Evolutionary conservation across 2,888 invertebrate genomes (phyloP), one percentile per base, ranked within the genome.

Genomic region (Ormyrus rosae): DNA sequence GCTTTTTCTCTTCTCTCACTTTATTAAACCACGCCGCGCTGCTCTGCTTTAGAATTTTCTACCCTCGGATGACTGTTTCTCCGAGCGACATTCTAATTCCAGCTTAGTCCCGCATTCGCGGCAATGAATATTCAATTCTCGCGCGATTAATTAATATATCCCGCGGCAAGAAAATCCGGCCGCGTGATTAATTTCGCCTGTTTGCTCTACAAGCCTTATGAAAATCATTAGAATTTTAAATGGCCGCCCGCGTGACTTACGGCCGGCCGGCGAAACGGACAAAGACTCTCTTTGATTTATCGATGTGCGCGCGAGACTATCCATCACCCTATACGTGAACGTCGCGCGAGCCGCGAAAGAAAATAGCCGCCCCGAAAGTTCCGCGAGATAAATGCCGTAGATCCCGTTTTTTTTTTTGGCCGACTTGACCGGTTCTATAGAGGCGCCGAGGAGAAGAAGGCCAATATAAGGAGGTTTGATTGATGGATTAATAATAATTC

Each of bases 221-320:
- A 55, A 50, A 63, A 56, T 48, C 63, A 77, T 70, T 58, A 64
- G 63, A 77, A 70, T 64, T 77, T 70, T 56, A 70, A 71, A 77
- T 58, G 56, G 56, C 34, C 56, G 10, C 7, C 7, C 19, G 48
- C 55, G 56, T 56, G 51, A 64, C 70, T 55, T 9, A 50, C 50
- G 51, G 45, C 13, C n/a, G 10, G 11, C 6, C 6, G 34, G 6
- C 48, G 56, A 55, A 67, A 45, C 9, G 64, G 50, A 58, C 56
- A 70, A 77, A 77, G 50, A 56, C 53, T 10, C 53, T 8, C 58
- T 78, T 72, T 78, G 72, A 78, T 78, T 78, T 78, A 78, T 78
- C 65, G 72, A 65, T 50, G 71, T 70, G n/a, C 46, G 55, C 9
- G 34, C 55, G 19, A 9, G 50, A 10, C 50, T 46, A 76, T 78